Base-by-base conservation (phyloP, 1,140 invertebrate species). In the Macrosteles quadrilineatus region DNA sequence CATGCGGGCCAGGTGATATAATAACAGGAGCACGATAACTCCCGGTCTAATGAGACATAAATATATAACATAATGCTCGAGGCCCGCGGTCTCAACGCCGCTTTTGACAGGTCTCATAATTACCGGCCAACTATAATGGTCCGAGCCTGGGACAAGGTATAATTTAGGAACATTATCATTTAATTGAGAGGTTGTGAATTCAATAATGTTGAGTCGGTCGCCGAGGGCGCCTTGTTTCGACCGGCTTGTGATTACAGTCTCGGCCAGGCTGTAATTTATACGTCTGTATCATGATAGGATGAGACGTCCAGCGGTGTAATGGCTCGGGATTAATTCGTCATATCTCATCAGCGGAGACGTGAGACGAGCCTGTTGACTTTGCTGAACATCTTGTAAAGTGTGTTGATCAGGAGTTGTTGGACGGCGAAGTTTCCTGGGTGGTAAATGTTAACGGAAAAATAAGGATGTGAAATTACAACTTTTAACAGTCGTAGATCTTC, bases 101-200 rank as follows among this genome's bases (percentile, higher is more conserved):
- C 47, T 6, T 50, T 50, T 50, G 47, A 50, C 47, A 50, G 47
- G 47, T 50, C 47, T 4, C 47, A 21, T 50, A 19, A 50, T 50
- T 50, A 50, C 4, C 4, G 47, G 4, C 21, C 4, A 19, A 50
- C 14, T 19, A 19, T 50, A 50, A 50, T 50, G 47, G 47, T 3
- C n/a, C 47, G 14, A 19, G 21, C 3, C 4, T 9, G n/a, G 47
- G 47, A 19, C 47, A 50, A 50, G 6, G 47, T 50, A 50, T 50
- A 50, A 50, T 50, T 50, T 50, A 50, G 47, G 47, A 19, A 50
- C 47, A 50, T 50, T 50, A 50, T 50, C 47, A 50, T 50, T 50
- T 50, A 50, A 50, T 50, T 50, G 47, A 50, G 47, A 50, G 47
- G 47, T 50, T n/a, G 47, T 50, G 47, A 21, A 50, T 50, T 50